Percentiles rank a stretch among this genome's conserved stretches.
These are phyloP conservation scores for Aphidoletes aphidimyza DNA, from an alignment of 2,888 invertebrate species.

Conservation along the genomic window DNA sequence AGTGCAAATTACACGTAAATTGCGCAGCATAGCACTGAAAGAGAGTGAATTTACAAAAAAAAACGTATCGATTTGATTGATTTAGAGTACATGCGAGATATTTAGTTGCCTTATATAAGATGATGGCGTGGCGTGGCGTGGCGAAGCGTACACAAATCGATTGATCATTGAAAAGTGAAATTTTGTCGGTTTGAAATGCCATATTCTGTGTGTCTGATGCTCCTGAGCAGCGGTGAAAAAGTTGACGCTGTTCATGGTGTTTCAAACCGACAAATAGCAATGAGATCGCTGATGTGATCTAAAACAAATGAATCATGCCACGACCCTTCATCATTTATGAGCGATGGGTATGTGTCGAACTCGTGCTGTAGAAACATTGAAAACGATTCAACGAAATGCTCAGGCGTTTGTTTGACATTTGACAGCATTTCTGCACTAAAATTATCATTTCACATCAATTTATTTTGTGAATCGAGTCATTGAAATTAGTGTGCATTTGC, in stretches of 20 bases:
- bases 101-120: conserved; percentile 27
- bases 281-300: not conserved
- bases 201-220: too few species aligned
- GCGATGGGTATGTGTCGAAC: too few species aligned
- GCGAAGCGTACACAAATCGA: not conserved
- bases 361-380: too few species aligned
- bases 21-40: too few species aligned
- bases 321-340: not conserved
- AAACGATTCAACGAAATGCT: not conserved
- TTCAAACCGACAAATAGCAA: conserved; percentile 25
- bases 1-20: conserved; percentile 43
- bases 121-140: not conserved
- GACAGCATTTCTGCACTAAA: conserved; percentile 27
- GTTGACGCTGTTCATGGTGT: too few species aligned
- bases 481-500: conserved; percentile 3
- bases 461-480: too few species aligned
- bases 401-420: conserved; percentile 9
- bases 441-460: not conserved
- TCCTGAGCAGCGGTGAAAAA: too few species aligned
- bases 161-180: conserved; percentile 46
- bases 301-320: conserved; percentile 28
- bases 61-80: conserved; percentile 41
- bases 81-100: conserved; percentile 12
- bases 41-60: too few species aligned
- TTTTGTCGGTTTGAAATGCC: not conserved